phyloP scores from a whole-genome alignment of 64 coral and sea anemone species.

The Dendronephthya gigantea region DNA sequence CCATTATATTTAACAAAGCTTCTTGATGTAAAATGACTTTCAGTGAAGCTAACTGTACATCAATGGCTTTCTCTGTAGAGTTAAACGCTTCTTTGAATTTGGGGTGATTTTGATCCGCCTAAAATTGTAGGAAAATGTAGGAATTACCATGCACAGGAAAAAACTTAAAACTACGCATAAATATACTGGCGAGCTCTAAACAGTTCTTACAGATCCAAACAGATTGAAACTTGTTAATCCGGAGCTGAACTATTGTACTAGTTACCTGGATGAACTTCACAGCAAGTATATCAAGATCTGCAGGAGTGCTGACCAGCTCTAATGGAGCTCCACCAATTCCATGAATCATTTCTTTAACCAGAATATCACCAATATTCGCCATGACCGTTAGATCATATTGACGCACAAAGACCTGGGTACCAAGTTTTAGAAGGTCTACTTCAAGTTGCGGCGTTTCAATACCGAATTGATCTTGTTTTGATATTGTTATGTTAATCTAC shows the following conservation, averaged over 20 bases:
- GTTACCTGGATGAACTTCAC: constrained; percentile 57
- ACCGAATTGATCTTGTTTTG: constrained; percentile 22
- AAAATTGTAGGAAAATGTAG: background rate
- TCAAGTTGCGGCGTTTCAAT: constrained; percentile 41
- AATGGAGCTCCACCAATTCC: constrained; percentile 53
- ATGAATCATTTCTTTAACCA: constrained; percentile 55
- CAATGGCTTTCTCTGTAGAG: constrained; percentile 56
- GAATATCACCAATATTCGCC: constrained; percentile 61
- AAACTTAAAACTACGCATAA: no score
- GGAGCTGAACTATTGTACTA: no score
- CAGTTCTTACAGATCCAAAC: no score
- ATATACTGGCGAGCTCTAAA: no score
- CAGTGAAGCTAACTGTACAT: constrained; percentile 57
- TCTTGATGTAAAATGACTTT: constrained; percentile 76
- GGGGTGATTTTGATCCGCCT: constrained; percentile 65
- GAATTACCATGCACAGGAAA: no score
- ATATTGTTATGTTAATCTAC: background rate
- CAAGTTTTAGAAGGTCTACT: constrained; percentile 45
- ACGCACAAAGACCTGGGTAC: constrained; percentile 57
- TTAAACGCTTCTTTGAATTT: constrained; percentile 50
- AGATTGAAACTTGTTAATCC: no score
- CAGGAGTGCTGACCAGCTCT: constrained; percentile 64
- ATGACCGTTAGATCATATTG: constrained; percentile 52
- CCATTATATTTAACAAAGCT: constrained; percentile 70
- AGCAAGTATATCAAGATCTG: constrained; percentile 55